phyloP scores from a whole-genome alignment of 1,140 invertebrate genomes.

The Wasmannia auropunctata region DNA sequence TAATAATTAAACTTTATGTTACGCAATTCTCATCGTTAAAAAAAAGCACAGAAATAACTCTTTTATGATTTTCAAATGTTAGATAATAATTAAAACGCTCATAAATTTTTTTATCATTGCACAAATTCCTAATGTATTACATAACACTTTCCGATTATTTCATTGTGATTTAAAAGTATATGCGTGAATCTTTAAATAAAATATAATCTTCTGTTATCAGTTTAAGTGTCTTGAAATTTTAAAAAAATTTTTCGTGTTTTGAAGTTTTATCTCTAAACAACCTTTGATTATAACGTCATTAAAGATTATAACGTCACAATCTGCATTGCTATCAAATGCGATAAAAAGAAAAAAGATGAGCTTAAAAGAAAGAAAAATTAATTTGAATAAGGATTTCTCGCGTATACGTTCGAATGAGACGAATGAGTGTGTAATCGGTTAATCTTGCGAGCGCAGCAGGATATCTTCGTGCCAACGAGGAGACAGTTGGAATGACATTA shows the following conservation, averaged over 20 bases:
- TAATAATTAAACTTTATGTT: not conserved
- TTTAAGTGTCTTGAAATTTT: not conserved
- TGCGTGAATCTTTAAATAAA: not conserved
- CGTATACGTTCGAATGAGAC: not conserved
- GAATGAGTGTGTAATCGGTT: conserved; percentile 25
- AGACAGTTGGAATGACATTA: conserved; percentile 49
- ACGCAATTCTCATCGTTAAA: not conserved
- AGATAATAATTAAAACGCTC: not conserved
- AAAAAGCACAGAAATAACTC: no score
- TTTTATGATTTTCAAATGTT: not conserved
- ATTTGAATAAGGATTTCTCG: not conserved
- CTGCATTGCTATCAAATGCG: not conserved
- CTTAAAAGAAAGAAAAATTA: not conserved
- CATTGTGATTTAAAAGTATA: not conserved
- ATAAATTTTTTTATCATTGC: conserved; percentile 7
- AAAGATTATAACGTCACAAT: no score
- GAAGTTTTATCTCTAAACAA: not conserved
- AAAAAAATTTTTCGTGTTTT: no score
- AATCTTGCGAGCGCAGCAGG: conserved; percentile 14
- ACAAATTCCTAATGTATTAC: no score
- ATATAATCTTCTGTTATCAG: not conserved
- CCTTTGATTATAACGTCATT: conserved; percentile 12
- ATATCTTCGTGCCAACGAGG: not conserved
- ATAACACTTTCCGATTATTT: not conserved
- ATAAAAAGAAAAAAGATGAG: no score